A percentile compares a stretch with the other conserved stretches of the same genome.
phyloP scores from a whole-genome alignment of 2,888 invertebrate species.

The Petrophora chlorosata region DNA sequence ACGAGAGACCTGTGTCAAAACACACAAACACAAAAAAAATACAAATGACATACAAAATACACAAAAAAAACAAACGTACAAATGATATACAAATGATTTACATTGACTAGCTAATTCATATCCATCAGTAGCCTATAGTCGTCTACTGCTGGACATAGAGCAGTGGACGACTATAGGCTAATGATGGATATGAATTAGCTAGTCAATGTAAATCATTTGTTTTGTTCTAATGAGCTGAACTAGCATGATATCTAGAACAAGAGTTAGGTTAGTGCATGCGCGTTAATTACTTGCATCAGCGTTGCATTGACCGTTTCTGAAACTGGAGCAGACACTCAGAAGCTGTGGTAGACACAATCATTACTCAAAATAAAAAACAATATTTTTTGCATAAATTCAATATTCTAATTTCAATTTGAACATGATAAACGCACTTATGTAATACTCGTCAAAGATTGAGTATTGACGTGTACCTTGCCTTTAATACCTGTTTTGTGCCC shows the following conservation, averaged over 20 bases:
- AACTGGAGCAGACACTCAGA: conserved; percentile 2
- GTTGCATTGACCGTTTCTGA: conserved; percentile 6
- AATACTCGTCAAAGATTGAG: too few species aligned
- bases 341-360: not conserved
- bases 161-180: too few species aligned
- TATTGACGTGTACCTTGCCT: too few species aligned
- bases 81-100: not conserved
- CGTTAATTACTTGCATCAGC: conserved; percentile 13
- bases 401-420: too few species aligned
- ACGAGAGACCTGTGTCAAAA: too few species aligned
- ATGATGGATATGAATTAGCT: not conserved
- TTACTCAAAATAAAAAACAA: not conserved
- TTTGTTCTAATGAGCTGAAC: not conserved
- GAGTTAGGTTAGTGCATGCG: conserved; percentile 5
- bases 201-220: not conserved
- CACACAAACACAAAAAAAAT: too few species aligned
- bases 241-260: conserved; percentile 7
- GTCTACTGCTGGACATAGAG: too few species aligned
- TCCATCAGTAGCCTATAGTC: too few species aligned
- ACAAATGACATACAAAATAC: too few species aligned
- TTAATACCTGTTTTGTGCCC: too few species aligned
- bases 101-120: not conserved
- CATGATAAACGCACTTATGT: too few species aligned
- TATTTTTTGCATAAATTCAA: conserved; percentile 3
- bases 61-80: too few species aligned